Conservation (phyloP, 2,888 invertebrate genomes). For the Spialia ferax region DNA sequence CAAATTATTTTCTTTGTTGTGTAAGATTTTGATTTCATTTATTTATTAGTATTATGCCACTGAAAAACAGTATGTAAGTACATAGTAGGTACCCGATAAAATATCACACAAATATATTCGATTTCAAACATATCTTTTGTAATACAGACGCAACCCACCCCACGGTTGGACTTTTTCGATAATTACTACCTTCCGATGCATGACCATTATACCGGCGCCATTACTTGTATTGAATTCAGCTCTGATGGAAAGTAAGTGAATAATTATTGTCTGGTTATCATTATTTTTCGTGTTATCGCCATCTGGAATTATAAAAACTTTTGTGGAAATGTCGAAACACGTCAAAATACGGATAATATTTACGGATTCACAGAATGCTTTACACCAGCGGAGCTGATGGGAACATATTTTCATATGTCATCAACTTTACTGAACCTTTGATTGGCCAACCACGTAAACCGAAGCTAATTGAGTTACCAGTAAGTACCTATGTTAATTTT, state of each 20-base stretch:
- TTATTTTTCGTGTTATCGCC: neutral
- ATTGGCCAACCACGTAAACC: constrained; percentile 50
- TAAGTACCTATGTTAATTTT: constrained; percentile 51
- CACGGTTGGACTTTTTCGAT: constrained; percentile 81
- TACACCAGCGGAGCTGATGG: constrained; percentile 91
- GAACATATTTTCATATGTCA: constrained; percentile 90
- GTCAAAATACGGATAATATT: neutral
- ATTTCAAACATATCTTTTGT: neutral
- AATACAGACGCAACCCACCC: constrained; percentile 70
- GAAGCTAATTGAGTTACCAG: constrained; percentile 50
- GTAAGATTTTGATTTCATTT: too few relatives aligned
- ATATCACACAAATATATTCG: too few relatives aligned
- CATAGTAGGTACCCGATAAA: too few relatives aligned
- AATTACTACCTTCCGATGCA: constrained; percentile 92
- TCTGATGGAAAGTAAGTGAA: constrained; percentile 83
- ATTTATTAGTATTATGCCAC: too few relatives aligned
- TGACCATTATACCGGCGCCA: constrained; percentile 89
- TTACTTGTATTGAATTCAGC: constrained; percentile 88
- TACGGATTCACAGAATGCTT: constrained; percentile 64
- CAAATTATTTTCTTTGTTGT: too few relatives aligned
- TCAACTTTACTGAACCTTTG: constrained; percentile 76
- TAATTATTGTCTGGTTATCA: neutral
- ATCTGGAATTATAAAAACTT: too few relatives aligned
- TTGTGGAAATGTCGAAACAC: too few relatives aligned
- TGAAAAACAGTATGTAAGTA: too few relatives aligned